phyloP scores from a whole-genome alignment of 2,113 vertebrate species.

The Malurus melanocephalus region DNA sequence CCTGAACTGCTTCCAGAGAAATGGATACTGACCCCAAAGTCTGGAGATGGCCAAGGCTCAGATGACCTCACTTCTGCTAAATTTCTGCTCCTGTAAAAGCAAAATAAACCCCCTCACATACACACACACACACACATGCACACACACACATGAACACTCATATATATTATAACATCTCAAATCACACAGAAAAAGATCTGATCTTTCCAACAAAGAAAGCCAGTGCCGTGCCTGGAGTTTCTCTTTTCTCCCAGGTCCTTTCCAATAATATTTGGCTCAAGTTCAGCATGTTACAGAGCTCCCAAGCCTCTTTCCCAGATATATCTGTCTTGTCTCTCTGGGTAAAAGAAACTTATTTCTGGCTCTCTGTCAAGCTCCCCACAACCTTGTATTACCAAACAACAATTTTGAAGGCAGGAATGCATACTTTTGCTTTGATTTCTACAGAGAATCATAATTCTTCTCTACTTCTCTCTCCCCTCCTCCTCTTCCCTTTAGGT shows the following conservation, averaged over 20 bases:
- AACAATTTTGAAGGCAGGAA: slow-evolving; percentile 65
- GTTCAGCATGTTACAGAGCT: slow-evolving; percentile 67
- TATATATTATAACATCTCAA: slow-evolving; percentile 47
- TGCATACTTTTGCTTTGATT: slow-evolving; percentile 69
- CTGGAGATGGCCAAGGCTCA: slow-evolving; percentile 2
- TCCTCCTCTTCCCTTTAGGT: slow-evolving; percentile 46
- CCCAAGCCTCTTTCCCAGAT: slow-evolving; percentile 74
- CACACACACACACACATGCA: background rate
- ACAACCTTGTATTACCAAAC: slow-evolving; percentile 71
- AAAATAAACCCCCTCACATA: background rate
- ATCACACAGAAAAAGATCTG: slow-evolving; percentile 50
- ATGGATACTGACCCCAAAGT: background rate
- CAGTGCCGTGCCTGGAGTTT: slow-evolving; percentile 74
- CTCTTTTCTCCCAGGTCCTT: slow-evolving; percentile 73
- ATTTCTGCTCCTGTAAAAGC: slow-evolving; percentile 36
- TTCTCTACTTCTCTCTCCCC: slow-evolving; percentile 32
- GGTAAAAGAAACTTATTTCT: slow-evolving; percentile 72
- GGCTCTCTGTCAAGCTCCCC: slow-evolving; percentile 71
- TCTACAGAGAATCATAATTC: slow-evolving; percentile 70
- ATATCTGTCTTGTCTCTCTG: slow-evolving; percentile 76
- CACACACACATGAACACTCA: background rate
- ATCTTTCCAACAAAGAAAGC: slow-evolving; percentile 71
- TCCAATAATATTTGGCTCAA: slow-evolving; percentile 69
- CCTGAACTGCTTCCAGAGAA: background rate
- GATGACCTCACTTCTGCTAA: slow-evolving; percentile 29